Base-by-base conservation (phyloP, 1,140 invertebrate species). In the Oncopodura yosiiana region DNA sequence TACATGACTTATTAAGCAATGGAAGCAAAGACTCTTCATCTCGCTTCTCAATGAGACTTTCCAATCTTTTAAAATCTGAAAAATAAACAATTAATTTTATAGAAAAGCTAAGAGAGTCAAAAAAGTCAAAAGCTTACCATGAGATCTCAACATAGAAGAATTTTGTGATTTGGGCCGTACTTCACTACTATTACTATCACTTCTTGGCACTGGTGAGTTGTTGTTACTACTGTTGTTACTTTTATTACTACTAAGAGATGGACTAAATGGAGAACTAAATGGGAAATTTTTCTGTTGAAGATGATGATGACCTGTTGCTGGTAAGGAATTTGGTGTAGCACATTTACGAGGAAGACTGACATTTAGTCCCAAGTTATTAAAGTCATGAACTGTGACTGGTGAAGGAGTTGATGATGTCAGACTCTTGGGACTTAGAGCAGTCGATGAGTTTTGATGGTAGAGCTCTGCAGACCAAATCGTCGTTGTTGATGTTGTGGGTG, bases 341-440 rank as follows among this genome's bases (percentile, higher is more conserved):
- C 53, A 56, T 34, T 56, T 60, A 23, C 58, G 48, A 38, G 16
- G 30, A 3, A 49, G 21, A 14, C 32, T 49, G 9, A 49, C 34
- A 38, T 49, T 49, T 19, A 49, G 26, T 12, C 46, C 46, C 21
- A 49, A 38, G 38, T 49, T 34, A 24, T 29, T 52, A 24, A 42
- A 49, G 19, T 62, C 57, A 39, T 60, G 57, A 12, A 60, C 56
- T 6, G 58, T 58, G 16, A 64, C 56, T 26, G 62, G 62, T 24
- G 62, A 64, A 23, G 62, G 62, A 36, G 62, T 61, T 24, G 62
- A 61, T 43, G 56, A 58, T 27, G 58, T 53, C 23, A 64, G 41
- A 32, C 52, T 56, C 36, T 57, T 58, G 26, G 62, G 62, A 39
- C 55, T 58, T 9, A 64, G 29, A 26, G 62, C 46, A 5, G 58